A percentile compares a stretch with the other conserved stretches of the same genome.
phyloP scores from a whole-genome alignment of 2,797 vertebrate species.

The Halcyon chelicuti region DNA sequence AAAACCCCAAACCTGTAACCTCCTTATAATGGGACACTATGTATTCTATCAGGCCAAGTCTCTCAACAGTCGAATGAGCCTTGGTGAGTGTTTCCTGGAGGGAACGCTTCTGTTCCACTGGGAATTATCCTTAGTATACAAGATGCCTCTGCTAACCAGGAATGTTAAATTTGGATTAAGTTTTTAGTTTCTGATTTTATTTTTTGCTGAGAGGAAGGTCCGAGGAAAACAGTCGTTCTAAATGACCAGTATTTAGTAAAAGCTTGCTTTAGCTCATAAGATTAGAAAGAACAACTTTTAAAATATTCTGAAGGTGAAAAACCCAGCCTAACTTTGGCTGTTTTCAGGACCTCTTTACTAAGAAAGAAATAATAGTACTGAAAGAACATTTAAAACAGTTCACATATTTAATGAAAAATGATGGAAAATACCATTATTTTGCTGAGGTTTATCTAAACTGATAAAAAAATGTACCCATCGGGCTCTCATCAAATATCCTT shows the following conservation, averaged over 20 bases:
- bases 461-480: not conserved
- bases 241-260: not conserved
- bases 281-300: not conserved
- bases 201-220: not conserved
- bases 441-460: not conserved
- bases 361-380: not conserved
- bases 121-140: not conserved
- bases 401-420: not conserved
- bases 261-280: not conserved
- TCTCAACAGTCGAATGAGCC: not conserved
- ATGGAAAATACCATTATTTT: not conserved
- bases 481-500: not conserved
- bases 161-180: not conserved
- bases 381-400: not conserved
- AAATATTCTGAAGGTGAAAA: not conserved
- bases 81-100: not conserved
- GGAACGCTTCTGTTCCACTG: not conserved
- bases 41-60: not conserved
- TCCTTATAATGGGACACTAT: not conserved
- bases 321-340: not conserved
- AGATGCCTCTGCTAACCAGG: not conserved
- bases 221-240: not conserved
- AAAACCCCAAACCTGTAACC: not conserved
- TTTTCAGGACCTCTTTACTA: not conserved
- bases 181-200: not conserved